Evolutionary conservation across 2,113 vertebrate genomes (phyloP), one percentile per base, ranked within the genome.

Genomic region (Setophaga coronata): DNA sequence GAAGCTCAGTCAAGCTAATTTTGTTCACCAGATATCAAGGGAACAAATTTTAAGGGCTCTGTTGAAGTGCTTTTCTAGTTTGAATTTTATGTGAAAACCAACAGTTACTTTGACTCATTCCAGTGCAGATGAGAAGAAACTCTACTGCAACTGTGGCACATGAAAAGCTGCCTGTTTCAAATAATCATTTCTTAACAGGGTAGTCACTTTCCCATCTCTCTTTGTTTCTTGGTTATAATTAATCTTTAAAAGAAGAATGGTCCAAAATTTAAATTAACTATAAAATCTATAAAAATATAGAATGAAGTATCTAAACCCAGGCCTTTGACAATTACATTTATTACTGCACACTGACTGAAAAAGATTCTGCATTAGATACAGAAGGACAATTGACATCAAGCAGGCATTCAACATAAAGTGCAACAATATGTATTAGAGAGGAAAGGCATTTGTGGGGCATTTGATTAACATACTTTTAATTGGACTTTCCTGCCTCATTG

Each of bases 381-480:
- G 91, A 82, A 93, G 45, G 89, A 73, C 62, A 34, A 77, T 6
- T 77, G 87, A 56, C 60, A 86, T 43, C 82, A 77, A 95, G 60
- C 66, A 91, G 85, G 60, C 62, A 51, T 21, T 93, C 5, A 1
- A 38, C 71, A 76, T 76, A 73, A 91, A 95, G 34, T 62, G 42
- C 67, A 83, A 70, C 56, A 88, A 34, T 40, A 90, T 8, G 1
- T 78, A 51, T 58, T 53, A 65, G 60, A 72, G 38, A 81, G 33
- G 36, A 90, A 88, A 96, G 82, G 58, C 90, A 81, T 96, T 93
- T 65, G 90, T 91, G 89, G 82, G 82, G 28, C 90, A 86, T 95
- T 92, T 97, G 95, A 97, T 96, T 95, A 96, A 96, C 66, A 60
- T 40, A 16, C 56, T 93, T 96, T 93, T 96, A 97, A 97, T 96